A percentile compares a stretch with the other conserved stretches of the same genome.
Conservation (phyloP, 2,797 vertebrate species). For the Takifugu ocellatus region DNA sequence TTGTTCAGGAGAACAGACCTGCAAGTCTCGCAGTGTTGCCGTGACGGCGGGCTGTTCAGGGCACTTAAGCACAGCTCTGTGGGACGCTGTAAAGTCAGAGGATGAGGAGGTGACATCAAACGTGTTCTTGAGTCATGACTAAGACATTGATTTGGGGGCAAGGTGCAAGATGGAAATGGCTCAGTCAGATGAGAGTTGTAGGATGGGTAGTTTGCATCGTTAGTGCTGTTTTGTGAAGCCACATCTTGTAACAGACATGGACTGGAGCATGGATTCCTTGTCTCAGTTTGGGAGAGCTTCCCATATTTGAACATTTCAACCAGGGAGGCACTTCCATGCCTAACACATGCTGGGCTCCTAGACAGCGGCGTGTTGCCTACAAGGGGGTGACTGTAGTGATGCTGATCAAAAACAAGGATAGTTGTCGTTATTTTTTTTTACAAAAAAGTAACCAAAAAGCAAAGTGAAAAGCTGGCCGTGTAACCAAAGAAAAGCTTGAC, state of each 20-base stretch:
- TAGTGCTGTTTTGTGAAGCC: slow-evolving; percentile 18
- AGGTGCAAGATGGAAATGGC: slow-evolving; percentile 30
- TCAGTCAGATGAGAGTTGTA: slow-evolving; percentile 27
- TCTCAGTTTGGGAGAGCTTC: slow-evolving; percentile 30
- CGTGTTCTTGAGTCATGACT: slow-evolving; percentile 55
- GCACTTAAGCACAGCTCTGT: slow-evolving; percentile 28
- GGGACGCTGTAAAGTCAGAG: slow-evolving; percentile 33
- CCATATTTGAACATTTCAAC: slow-evolving; percentile 57
- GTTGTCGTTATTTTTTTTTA: slow-evolving; percentile 16
- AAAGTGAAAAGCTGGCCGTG: neutral
- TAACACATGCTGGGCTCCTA: slow-evolving; percentile 39
- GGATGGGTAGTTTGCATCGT: slow-evolving; percentile 18
- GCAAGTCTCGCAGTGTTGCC: slow-evolving; percentile 55
- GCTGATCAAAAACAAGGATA: slow-evolving; percentile 53
- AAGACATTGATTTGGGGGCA: slow-evolving; percentile 21
- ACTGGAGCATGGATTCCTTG: slow-evolving; percentile 17
- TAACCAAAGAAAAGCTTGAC: slow-evolving; percentile 35
- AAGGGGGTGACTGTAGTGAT: slow-evolving; percentile 60
- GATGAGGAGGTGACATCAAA: slow-evolving; percentile 40
- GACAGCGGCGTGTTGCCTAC: slow-evolving; percentile 34
- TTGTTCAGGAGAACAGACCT: slow-evolving; percentile 45
- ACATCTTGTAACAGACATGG: slow-evolving; percentile 31
- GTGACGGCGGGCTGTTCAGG: slow-evolving; percentile 28
- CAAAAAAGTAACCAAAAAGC: neutral
- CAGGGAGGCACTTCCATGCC: slow-evolving; percentile 57